Evolutionary conservation across 2,113 vertebrate genomes (phyloP), one percentile per base, ranked within the genome.

Genomic region (Reinhardtius hippoglossoides): DNA sequence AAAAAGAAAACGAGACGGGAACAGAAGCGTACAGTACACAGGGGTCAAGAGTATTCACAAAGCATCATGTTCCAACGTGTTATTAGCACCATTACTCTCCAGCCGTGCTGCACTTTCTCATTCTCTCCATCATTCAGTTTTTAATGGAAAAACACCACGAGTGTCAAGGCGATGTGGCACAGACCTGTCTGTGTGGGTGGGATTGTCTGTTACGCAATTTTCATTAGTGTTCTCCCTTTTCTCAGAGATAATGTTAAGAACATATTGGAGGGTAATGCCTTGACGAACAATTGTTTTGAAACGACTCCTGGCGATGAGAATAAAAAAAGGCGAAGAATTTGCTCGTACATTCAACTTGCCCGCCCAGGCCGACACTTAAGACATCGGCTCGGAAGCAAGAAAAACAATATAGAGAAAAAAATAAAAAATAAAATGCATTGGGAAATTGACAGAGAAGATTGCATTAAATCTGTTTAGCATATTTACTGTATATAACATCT

Each of bases 191-290:
- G 81, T 86, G 85, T 88, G 92, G 81, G 85, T 72, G 78, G 86
- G 91, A 90, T 89, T 92, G 88, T 92, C 87, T 87, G 81, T 90
- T 88, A 87, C 80, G 85, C 87, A 87, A 55, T 83, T 91, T 91
- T 90, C 85, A 85, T 92, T 95, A 94, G 94, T 95, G 94, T 94
- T 93, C 91, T 93, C 88, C 91, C 90, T 89, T 87, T 92, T n/a
- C 82, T 88, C 85, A 82, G 88, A 93, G 88, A 91, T 88, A 91
- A 92, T 91, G 92, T 91, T 93, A 91, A 94, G 90, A 94, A 94
- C 93, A 93, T 89, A 91, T 89, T 88, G 93, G 92, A 94, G 83
- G 63, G 83, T 92, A 94, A 95, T 94, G 93, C 93, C 89, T 91
- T 92, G 81, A 90, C 52, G 79, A 93, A 89, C 64, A 75, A 79